Conservation (phyloP, 1,140 invertebrate species). For the Camponotus pennsylvanicus region DNA sequence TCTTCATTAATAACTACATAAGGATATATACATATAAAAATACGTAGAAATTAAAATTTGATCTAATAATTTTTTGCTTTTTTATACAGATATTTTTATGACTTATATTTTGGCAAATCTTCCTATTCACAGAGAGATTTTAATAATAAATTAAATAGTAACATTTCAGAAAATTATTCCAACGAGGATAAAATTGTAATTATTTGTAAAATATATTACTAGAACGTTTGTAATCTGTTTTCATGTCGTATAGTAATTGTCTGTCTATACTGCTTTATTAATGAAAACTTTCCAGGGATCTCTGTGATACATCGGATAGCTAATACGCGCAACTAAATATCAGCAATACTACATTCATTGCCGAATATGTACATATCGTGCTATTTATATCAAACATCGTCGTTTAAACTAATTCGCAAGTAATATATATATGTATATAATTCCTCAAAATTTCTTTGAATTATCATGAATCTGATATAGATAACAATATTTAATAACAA, state of each 20-base stretch:
- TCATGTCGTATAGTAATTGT: constrained; percentile 12
- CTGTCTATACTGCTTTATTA: constrained; percentile 61
- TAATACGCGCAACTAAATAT: constrained; percentile 50
- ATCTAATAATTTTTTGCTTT: not conserved
- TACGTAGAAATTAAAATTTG: not conserved
- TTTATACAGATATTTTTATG: not conserved
- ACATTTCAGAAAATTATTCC: not conserved
- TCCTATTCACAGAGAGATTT: not conserved
- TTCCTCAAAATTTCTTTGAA: constrained; percentile 39
- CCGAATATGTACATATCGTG: constrained; percentile 14
- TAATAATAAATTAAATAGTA: not conserved
- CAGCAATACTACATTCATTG: constrained; percentile 60
- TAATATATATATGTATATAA: constrained; percentile 11
- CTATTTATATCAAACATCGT: constrained; percentile 64
- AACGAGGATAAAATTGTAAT: not conserved
- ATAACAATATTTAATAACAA: not conserved
- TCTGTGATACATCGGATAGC: constrained; percentile 37
- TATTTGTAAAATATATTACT: constrained; percentile 28
- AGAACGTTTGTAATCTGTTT: constrained; percentile 30
- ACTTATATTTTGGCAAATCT: not conserved
- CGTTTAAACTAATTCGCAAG: constrained; percentile 65
- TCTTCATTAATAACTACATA: not conserved
- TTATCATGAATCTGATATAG: not conserved
- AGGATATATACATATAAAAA: not conserved
- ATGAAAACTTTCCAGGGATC: constrained; percentile 41